Evolutionary conservation across 2,113 vertebrate genomes (phyloP).

Genomic region (Lycocorax pyrrhopterus): DNA sequence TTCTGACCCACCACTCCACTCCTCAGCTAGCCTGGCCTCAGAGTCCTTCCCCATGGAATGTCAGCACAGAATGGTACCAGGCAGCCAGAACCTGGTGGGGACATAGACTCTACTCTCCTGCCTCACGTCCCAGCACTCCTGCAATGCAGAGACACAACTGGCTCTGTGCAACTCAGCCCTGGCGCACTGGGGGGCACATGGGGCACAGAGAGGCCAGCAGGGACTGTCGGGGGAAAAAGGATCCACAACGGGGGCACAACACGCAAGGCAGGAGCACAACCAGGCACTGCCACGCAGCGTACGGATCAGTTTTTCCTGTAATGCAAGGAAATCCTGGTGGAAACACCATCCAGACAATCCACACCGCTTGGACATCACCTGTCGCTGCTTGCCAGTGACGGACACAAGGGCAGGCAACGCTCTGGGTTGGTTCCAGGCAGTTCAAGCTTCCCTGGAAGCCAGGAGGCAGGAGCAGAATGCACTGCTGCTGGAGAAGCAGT

Average conservation of each 20-base stretch:
- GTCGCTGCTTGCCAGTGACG: accelerated
- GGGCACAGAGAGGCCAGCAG: background rate
- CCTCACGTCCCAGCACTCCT: background rate
- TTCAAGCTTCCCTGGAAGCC: background rate
- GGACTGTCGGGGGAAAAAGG: accelerated
- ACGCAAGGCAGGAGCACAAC: background rate
- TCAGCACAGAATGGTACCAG: background rate
- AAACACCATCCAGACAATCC: background rate
- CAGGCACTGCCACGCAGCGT: background rate
- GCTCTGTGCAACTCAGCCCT: background rate
- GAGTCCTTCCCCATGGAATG: background rate
- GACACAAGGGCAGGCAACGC: background rate
- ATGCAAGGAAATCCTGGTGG: background rate
- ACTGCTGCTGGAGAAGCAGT: background rate
- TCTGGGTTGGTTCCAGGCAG: background rate
- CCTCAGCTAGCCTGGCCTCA: background rate
- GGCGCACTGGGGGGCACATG: accelerated
- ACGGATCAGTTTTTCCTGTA: background rate
- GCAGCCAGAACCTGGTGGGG: background rate
- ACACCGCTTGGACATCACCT: accelerated
- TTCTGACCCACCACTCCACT: background rate
- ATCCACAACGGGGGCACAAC: accelerated
- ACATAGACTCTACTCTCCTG: background rate
- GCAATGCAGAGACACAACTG: background rate
- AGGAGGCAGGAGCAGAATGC: background rate